phyloP scores from a whole-genome alignment of 2,888 invertebrate species.

The Athalia rosae region DNA sequence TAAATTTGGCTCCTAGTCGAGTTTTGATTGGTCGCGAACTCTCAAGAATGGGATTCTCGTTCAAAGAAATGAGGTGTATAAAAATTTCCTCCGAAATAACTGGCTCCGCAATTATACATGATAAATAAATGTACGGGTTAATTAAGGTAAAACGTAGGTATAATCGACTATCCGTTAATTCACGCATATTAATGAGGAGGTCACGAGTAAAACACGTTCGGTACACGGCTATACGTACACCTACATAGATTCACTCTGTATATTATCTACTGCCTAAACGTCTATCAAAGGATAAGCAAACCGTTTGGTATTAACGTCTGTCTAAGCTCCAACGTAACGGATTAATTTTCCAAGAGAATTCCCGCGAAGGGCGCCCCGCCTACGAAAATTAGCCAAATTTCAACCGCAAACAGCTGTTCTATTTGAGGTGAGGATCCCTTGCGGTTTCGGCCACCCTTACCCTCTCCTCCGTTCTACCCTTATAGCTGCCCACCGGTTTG shows the following conservation, averaged over 20 bases:
- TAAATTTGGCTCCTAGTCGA: no score
- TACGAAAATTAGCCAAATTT: constrained; percentile 45
- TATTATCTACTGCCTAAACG: not conserved
- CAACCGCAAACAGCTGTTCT: constrained; percentile 45
- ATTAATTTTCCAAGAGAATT: constrained; percentile 44
- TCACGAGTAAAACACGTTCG: no score
- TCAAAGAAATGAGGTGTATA: no score
- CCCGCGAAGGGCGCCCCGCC: constrained; percentile 5
- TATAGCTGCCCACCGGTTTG: constrained; percentile 29
- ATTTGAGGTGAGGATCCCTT: constrained; percentile 43
- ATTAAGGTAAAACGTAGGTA: no score
- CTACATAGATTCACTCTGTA: not conserved
- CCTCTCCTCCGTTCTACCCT: constrained; percentile 6
- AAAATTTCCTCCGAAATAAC: no score
- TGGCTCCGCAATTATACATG: no score
- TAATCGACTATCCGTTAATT: no score
- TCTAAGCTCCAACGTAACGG: constrained; percentile 37
- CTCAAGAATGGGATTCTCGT: no score
- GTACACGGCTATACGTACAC: no score
- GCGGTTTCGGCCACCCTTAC: constrained; percentile 29
- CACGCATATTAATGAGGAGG: no score
- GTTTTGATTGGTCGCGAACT: no score
- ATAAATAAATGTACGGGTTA: no score
- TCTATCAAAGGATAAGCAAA: constrained; percentile 25
- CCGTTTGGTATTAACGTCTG: constrained; percentile 37